Conservation (phyloP, 1,140 invertebrate genomes). For the Drosophila grimshawi region DNA sequence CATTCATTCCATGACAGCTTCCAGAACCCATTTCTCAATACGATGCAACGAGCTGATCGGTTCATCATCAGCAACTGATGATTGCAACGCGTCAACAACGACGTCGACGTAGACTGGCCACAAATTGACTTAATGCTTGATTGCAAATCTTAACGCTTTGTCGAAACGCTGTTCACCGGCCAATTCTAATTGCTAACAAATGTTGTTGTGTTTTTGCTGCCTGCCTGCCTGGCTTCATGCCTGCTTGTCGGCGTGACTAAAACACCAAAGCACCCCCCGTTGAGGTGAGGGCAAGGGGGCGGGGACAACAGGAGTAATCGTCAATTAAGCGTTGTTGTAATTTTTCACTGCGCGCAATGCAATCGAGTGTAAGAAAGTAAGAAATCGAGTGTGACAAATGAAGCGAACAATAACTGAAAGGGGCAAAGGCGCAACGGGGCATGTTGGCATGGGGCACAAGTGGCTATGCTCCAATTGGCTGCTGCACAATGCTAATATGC, state of each 20-base stretch:
- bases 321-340: conserved; percentile 59
- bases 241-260: conserved; percentile 51
- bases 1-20: conserved; percentile 21
- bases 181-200: conserved; percentile 77
- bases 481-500: conserved; percentile 29
- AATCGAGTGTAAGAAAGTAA: conserved; percentile 47
- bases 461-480: conserved; percentile 40
- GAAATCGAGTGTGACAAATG: conserved; percentile 29
- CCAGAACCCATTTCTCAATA: conserved; percentile 27
- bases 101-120: conserved; percentile 39
- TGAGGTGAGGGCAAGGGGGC: background rate
- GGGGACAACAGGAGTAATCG: conserved; percentile 17
- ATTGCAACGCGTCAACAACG: conserved; percentile 54
- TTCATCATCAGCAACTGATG: conserved; percentile 44
- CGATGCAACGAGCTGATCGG: conserved; percentile 31
- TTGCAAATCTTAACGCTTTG: conserved; percentile 76
- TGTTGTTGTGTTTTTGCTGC: conserved; percentile 38
- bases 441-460: background rate
- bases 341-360: conserved; percentile 18
- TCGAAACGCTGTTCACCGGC: conserved; percentile 70
- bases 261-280: conserved; percentile 14
- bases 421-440: background rate
- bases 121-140: conserved; percentile 79
- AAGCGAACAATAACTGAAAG: conserved; percentile 25
- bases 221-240: conserved; percentile 21